phyloP scores from a whole-genome alignment of 2,797 vertebrate genomes.

The Emydoidea blandingii region DNA sequence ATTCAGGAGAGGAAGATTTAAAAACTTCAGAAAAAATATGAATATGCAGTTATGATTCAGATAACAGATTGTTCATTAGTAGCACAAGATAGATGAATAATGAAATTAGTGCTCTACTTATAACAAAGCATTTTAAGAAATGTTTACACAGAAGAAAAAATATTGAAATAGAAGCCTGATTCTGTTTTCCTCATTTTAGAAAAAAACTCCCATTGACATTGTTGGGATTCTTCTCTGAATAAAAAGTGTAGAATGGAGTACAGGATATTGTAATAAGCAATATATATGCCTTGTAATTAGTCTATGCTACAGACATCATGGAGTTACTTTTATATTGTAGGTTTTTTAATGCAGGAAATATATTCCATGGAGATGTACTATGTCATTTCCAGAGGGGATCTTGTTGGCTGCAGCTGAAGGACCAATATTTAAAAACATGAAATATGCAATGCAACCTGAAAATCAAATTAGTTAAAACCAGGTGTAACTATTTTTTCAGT shows the following conservation, averaged over 20 bases:
- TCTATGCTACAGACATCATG: constrained; percentile 32
- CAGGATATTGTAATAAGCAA: neutral
- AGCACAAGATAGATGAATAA: neutral
- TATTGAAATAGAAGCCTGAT: constrained; percentile 2
- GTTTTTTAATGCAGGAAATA: constrained; percentile 62
- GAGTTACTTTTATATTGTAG: constrained; percentile 44
- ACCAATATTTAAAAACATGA: constrained; percentile 59
- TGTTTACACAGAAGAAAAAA: constrained; percentile 7
- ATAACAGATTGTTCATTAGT: neutral
- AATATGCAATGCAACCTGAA: constrained; percentile 62
- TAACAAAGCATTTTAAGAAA: neutral
- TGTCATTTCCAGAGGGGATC: constrained; percentile 45
- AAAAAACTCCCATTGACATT: neutral
- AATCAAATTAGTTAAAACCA: constrained; percentile 65
- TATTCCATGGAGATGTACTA: constrained; percentile 31
- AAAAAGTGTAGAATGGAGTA: neutral
- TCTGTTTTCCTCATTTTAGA: neutral
- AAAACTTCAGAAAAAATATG: neutral
- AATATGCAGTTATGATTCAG: neutral
- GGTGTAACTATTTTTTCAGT: constrained; percentile 48
- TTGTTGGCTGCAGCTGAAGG: constrained; percentile 37
- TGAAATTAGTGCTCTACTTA: neutral
- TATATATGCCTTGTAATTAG: constrained; percentile 30
- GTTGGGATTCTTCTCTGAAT: neutral
- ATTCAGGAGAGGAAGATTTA: neutral